phyloP scores from a whole-genome alignment of 2,888 invertebrate species.

The Dryadula phaetusa region DNA sequence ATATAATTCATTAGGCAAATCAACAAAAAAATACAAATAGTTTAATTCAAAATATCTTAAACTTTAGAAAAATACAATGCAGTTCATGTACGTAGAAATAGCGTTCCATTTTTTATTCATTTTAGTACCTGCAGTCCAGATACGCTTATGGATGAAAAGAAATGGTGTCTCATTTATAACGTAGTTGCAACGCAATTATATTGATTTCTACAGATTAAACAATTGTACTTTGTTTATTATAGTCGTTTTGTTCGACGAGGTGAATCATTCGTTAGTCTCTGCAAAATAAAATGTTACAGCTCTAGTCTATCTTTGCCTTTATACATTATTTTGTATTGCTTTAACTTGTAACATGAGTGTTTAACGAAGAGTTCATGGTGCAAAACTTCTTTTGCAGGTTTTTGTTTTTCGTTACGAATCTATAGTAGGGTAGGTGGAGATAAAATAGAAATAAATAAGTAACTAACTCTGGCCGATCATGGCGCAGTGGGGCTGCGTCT shows the following conservation, averaged over 20 bases:
- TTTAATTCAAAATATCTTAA: neutral
- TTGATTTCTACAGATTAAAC: constrained; percentile 26
- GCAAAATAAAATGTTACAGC: constrained; percentile 14
- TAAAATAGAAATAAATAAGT: too few species aligned
- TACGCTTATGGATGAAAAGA: constrained; percentile 7
- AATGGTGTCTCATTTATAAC: constrained; percentile 18
- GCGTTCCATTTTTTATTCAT: neutral
- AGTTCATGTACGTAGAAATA: neutral
- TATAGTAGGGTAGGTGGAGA: too few species aligned
- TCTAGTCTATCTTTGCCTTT: neutral
- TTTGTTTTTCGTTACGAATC: too few species aligned
- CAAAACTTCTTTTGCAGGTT: too few species aligned
- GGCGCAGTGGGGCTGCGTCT: too few species aligned
- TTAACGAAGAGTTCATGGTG: too few species aligned
- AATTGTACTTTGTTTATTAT: constrained; percentile 27
- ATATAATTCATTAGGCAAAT: too few species aligned
- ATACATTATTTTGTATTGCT: neutral
- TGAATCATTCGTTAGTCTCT: constrained; percentile 23
- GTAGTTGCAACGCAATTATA: constrained; percentile 21
- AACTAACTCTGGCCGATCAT: too few species aligned
- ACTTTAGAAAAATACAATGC: neutral
- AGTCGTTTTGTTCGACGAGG: constrained; percentile 17
- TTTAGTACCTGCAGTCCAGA: neutral
- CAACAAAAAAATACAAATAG: neutral
- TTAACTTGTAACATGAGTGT: neutral